Evolutionary conservation across 1,140 invertebrate genomes (phyloP), one percentile per base, ranked within the genome.

Genomic region (Sycobia sp.): DNA sequence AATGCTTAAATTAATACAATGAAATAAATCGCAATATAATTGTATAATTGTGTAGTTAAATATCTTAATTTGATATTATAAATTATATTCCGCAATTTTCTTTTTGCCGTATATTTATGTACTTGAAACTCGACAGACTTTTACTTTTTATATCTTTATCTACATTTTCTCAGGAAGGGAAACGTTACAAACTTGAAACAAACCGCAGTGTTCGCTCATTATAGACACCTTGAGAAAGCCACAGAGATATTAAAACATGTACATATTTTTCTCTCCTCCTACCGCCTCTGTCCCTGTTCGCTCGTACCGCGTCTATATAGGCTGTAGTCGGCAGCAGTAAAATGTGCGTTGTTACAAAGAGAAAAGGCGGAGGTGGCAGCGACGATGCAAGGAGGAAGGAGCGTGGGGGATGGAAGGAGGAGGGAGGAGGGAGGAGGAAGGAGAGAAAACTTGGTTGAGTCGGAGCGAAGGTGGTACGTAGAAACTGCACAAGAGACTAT

Each of bases 181-280:
- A n/a, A n/a, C n/a, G n/a, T n/a, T n/a, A n/a, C n/a, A n/a, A n/a
- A n/a, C n/a, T n/a, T n/a, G n/a, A n/a, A n/a, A n/a, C n/a, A n/a
- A n/a, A n/a, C n/a, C n/a, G n/a, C n/a, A n/a, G n/a, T n/a, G n/a
- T n/a, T n/a, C n/a, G n/a, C n/a, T n/a, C n/a, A 39, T 25, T 25
- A 49, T 34, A 44, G 56, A 49, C 34, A 43, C 56, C 43, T 59
- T 59, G 47, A 36, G 25, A 50, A 46, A 34, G 14, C 65, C 62
- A 70, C 67, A 68, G 69, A 72, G 71, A 69, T 72, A 72, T 71
- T 69, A 73, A 72, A 67, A 3, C 67, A 66, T 65, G 66, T 68
- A 66, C 71, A 63, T 66, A 59, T 57, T 22, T 16, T 13, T 53
- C 20, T 13, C 29, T 36, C 49, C 7, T 27, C 13, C 29, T 53